Evolutionary conservation across 2,797 vertebrate species (phyloP).

Genomic region (Sciurus carolinensis): DNA sequence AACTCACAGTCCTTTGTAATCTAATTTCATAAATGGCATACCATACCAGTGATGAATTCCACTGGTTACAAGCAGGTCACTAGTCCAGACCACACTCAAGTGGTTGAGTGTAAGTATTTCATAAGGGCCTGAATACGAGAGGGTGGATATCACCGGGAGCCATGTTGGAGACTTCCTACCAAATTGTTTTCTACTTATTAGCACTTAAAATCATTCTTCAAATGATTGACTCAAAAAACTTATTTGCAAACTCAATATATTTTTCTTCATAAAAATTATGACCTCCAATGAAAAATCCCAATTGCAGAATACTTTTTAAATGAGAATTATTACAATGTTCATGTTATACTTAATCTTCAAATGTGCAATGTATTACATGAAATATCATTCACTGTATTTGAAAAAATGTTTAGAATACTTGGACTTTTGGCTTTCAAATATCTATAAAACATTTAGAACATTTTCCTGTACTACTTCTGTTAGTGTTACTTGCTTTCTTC

Average conservation of each 20-base stretch:
- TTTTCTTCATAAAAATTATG: slow-evolving; percentile 31
- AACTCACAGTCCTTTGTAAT: neutral
- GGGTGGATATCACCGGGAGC: neutral
- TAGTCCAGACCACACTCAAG: neutral
- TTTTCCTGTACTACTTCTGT: neutral
- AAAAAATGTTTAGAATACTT: neutral
- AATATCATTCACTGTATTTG: neutral
- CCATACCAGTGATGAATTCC: neutral
- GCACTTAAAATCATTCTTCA: slow-evolving; percentile 33
- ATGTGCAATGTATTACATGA: neutral
- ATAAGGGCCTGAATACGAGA: neutral
- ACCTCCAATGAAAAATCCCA: neutral
- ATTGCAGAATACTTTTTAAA: slow-evolving; percentile 61
- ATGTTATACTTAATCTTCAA: neutral
- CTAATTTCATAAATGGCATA: neutral
- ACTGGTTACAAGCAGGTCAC: neutral
- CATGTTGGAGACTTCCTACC: neutral
- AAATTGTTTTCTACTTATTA: neutral
- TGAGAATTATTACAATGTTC: slow-evolving; percentile 30
- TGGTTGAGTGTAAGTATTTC: neutral
- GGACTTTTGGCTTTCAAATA: neutral
- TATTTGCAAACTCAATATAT: neutral
- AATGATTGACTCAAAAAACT: neutral
- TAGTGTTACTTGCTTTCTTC: neutral
- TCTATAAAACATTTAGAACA: neutral